Base-by-base conservation (phyloP, 2,113 vertebrate species). In the Bambusicola thoracicus region DNA sequence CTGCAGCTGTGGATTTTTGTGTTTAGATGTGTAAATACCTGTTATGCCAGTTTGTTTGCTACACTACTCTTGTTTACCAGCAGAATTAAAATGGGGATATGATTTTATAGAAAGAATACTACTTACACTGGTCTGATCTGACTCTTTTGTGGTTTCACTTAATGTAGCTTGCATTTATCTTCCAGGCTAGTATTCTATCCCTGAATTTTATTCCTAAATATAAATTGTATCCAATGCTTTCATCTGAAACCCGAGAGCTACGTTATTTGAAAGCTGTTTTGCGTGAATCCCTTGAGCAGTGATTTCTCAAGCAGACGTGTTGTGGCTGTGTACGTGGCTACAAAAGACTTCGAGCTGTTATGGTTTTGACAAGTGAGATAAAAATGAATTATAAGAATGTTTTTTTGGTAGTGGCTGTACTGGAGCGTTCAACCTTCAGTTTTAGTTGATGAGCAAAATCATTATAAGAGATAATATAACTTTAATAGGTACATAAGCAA, bases 21-120 rank as follows among this genome's bases (percentile, higher is more conserved):
- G 25, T 73, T 92, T 77, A 69, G 61, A 77, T 89, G 83, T 85
- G 56, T 63, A 80, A 81, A 63, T 89, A 87, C 75, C 78, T 80
- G 70, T 82, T 85, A 49, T 2, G 8, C 55, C 22, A 82, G 72
- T 83, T 85, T 70, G 55, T 80, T 89, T 90, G 82, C 73, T 67
- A 59, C 93, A 62, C 82, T 76, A 29, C n/a, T 62, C 21, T 46
- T 82, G 25, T 85, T 93, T 74, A 59, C 41, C 76, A 22, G 29
- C 85, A 66, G 63, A 89, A 70, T 74, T 94, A 69, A 76, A 85
- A 69, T 5, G 16, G 10, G 34, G 7, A 4, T 69, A 5, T 68
- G 61, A 36, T 72, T 84, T 86, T 78, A 4, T 92, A 32, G 72
- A 81, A 86, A 20, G 8, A 79, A 48, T 68, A 48, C 20, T 43